Base-by-base conservation (phyloP, 2,888 invertebrate genomes). In the Oasisia sp. region DNA sequence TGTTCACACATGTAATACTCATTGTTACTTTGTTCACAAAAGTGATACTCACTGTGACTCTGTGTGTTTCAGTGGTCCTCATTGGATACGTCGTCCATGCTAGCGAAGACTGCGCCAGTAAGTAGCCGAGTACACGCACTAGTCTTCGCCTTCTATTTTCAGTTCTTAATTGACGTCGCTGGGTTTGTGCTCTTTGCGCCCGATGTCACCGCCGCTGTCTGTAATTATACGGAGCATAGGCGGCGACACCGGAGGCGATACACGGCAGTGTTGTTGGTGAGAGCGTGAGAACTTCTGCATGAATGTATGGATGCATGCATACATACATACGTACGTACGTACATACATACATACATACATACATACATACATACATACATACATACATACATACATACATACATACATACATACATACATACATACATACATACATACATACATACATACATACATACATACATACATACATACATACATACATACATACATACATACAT, bases 331-430 rank as follows among this genome's bases (percentile, higher is more conserved):
- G 8, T 50, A 50, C 50, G 8, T 7, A 50, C 50, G 9, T 50
- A 50, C 9, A 7, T 50, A 50, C 50, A 7, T 50, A 50, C 8
- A 50, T 50, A 50, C 50, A 89, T 32, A 92, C 45, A 89, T 44
- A 38, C 90, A 90, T 32, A 90, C 45, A 92, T 12, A 50, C 50
- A 50, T 90, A 92, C 89, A 90, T 56, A 90, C 89, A 89, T 92
- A 32, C 32, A 45, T 44, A 89, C 89, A 50, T 89, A 92, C 32
- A 44, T 92, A 92, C 14, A 44, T n/a, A 38, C 90, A 50, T 12
- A 50, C 50, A 50, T 50, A 50, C 50, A 50, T 50, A 50, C 50
- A 50, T 50, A 50, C 50, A 50, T 50, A 50, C 50, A 50, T 50
- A 50, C 50, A 50, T 50, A 50, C 50, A 50, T 7, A 50, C 50